Percentiles rank a stretch among this genome's conserved stretches.
Conservation (phyloP, 2,888 invertebrate genomes). For the Chalcis sispes region DNA sequence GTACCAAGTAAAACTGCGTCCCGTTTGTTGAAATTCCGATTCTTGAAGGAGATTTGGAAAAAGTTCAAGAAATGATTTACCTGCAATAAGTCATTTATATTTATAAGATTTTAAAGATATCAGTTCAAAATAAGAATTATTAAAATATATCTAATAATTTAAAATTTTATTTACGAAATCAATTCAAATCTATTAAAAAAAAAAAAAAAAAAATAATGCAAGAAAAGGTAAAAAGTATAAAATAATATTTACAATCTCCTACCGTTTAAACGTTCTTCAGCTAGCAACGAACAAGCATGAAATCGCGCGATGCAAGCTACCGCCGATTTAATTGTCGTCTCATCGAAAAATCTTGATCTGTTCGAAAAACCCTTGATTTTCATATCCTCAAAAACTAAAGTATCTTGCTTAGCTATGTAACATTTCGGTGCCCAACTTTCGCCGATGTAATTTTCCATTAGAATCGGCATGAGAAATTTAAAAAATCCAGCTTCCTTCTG, state of each 20-base stretch:
- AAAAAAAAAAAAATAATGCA: neutral
- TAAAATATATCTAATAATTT: neutral
- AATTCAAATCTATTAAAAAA: neutral
- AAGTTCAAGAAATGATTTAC: constrained; percentile 60
- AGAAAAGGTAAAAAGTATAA: no score
- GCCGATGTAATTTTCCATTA: constrained; percentile 50
- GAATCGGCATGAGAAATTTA: constrained; percentile 5
- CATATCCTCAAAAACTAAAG: constrained; percentile 75
- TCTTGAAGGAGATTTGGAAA: constrained; percentile 66
- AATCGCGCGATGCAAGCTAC: constrained; percentile 66
- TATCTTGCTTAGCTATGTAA: constrained; percentile 66
- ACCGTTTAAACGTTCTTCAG: constrained; percentile 64
- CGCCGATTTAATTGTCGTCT: constrained; percentile 63
- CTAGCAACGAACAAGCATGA: constrained; percentile 69
- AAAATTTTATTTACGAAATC: neutral
- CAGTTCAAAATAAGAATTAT: neutral
- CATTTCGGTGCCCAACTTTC: constrained; percentile 70
- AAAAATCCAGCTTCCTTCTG: constrained; percentile 42
- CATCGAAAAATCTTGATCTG: constrained; percentile 58
- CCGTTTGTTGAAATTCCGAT: constrained; percentile 58
- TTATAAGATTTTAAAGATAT: neutral
- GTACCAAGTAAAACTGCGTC: constrained; percentile 61
- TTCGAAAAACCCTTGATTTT: constrained; percentile 65
- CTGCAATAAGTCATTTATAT: constrained; percentile 8
- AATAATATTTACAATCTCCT: neutral